Base-by-base conservation (phyloP, 2,113 vertebrate species). In the Malaclemys terrapin region DNA sequence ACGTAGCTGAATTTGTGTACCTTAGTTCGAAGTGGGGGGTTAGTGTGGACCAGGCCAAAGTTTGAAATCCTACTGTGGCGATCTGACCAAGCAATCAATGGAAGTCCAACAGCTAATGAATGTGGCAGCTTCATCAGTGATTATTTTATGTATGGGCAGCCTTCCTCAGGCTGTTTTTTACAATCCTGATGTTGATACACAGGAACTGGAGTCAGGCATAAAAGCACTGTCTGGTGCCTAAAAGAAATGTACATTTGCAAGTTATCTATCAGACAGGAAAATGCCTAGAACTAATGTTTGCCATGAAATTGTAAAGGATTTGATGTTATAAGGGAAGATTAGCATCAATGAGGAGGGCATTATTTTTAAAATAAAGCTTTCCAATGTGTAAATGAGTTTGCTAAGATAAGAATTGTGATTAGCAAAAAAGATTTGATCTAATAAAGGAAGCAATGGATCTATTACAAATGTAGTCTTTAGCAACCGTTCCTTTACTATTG, bases 41-140 rank as follows among this genome's bases (percentile, higher is more conserved):
- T 42, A 42, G 38, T 42, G 38, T 42, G 38, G 38, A 42, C 38
- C 38, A 42, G 38, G 38, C 38, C 38, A 42, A 42, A 96, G 65
- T 96, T 84, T 89, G 87, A 95, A 95, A 72, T 89, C 89, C 94
- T 95, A 79, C 62, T 1, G 10, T 82, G 90, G 75, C 91, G 91
- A 83, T 92, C 85, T 59, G 96, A 92, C 79, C 1, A 3, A 75
- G 95, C 96, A 97, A 96, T 97, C 95, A 97, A 93, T 94, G 96
- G 84, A 91, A 96, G 50, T 72, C 69, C 69, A 96, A 85, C 93
- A 93, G 92, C 93, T 96, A 96, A 97, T 97, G 94, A 96, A 97
- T 92, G 92, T 31, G 45, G 75, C 10, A 95, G 89, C 89, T 94
- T 96, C 93, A 95, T 88, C 94, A 89, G 87, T 87, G 94, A 96